Evolutionary conservation across 2,888 invertebrate genomes (phyloP), one percentile per base, ranked within the genome.

Genomic region (Pharmacophagus antenor): DNA sequence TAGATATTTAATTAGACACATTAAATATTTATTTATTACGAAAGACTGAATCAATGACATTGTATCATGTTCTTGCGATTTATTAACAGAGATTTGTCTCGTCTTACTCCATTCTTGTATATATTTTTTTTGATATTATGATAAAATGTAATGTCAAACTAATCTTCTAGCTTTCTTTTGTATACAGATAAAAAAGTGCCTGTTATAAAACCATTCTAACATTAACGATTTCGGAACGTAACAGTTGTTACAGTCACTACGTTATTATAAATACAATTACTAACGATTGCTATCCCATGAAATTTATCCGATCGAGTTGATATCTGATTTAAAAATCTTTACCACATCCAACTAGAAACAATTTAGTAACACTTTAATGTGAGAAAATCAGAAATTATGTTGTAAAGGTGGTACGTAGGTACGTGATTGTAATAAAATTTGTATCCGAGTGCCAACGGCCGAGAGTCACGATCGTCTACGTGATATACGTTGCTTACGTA

Each of bases 1-100:
- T 84, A 62, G 68, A 70, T 51, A 27, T 23, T 72, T 79, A 82
- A 85, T 81, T 77, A 69, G 67, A 69, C 37, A 62, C 62, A 67
- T 80, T 79, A 70, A 72, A 67, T 70, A 37, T 37, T 5, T 4
- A 37, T 8, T 4, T 31, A 37, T n/a, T 37, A 37, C 37, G 37
- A 15, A 15, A 37, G 37, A 37, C n/a, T 4, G 37, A 15, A 15
- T 37, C 5, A 37, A n/a, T 37, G 37, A 37, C 15, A n/a, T n/a
- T n/a, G n/a, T n/a, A n/a, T n/a, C n/a, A n/a, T n/a, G n/a, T n/a
- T n/a, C n/a, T n/a, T n/a, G n/a, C n/a, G n/a, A n/a, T n/a, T n/a
- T n/a, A n/a, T n/a, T n/a, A n/a, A n/a, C n/a, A n/a, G n/a, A n/a
- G n/a, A n/a, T n/a, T n/a, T n/a, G n/a, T n/a, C n/a, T n/a, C n/a